Percentiles rank a stretch among this genome's conserved stretches.
phyloP scores from a whole-genome alignment of 2,113 vertebrate species.

The Rissa tridactyla region DNA sequence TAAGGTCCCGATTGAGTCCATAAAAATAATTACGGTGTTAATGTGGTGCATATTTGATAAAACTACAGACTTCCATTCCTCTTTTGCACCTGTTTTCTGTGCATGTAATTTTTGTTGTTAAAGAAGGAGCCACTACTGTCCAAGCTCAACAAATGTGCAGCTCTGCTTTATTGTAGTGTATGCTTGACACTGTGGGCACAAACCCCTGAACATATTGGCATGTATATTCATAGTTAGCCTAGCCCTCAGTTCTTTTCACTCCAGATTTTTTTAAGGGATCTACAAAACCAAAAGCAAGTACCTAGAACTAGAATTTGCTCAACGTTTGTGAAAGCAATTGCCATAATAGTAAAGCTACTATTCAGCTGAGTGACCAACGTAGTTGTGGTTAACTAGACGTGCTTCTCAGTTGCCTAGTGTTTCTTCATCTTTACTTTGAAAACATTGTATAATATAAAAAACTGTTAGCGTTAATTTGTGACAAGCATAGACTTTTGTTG shows the following conservation, averaged over 20 bases:
- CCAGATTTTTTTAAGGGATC: not conserved
- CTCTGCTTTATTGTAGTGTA: not conserved
- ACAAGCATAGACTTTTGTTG: not conserved
- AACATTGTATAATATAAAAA: not conserved
- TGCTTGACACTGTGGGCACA: not conserved
- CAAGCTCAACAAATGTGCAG: not conserved
- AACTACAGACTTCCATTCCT: not conserved
- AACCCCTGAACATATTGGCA: not conserved
- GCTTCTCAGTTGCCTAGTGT: not conserved
- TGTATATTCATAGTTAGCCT: not conserved
- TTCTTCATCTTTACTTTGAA: not conserved
- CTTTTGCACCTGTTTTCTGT: not conserved
- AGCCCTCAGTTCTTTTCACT: not conserved
- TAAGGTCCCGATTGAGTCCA: not conserved
- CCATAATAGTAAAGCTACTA: not conserved
- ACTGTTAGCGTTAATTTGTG: not conserved
- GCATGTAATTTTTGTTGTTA: not conserved
- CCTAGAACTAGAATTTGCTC: not conserved
- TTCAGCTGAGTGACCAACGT: not conserved
- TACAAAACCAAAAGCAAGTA: not conserved
- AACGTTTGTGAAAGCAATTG: not conserved
- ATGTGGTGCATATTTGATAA: not conserved
- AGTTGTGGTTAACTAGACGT: not conserved
- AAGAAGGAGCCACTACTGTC: not conserved
- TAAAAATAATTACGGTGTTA: not conserved